Percentiles rank a stretch among this genome's conserved stretches.
Evolutionary conservation across 2,888 invertebrate species (phyloP).

Genomic region (Agrilus mali): DNA sequence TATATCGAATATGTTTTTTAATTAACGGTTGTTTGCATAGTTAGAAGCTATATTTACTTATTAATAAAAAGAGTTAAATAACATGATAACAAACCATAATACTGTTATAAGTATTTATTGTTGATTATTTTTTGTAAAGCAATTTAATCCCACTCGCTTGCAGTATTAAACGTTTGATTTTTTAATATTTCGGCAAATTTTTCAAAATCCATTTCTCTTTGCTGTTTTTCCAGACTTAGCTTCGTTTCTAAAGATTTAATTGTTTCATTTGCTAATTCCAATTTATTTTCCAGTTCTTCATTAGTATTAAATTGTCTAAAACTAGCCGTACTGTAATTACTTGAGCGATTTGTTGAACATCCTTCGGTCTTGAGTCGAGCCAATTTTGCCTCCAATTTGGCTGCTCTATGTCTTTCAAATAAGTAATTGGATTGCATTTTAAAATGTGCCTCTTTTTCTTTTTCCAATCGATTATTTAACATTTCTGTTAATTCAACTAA

Average conservation of each 20-base stretch:
- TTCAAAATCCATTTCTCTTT: conserved; percentile 48
- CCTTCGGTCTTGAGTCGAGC: conserved; percentile 43
- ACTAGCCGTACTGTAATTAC: conserved; percentile 6
- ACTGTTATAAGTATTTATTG: too few relatives aligned
- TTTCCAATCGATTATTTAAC: conserved; percentile 43
- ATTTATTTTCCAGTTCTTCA: conserved; percentile 23
- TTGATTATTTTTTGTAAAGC: too few relatives aligned
- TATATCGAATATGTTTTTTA: too few relatives aligned
- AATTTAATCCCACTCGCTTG: too few relatives aligned
- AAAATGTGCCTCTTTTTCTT: conserved; percentile 35
- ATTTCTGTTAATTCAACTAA: conserved; percentile 45
- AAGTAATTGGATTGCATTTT: conserved; percentile 28
- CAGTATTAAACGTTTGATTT: conserved; percentile 6
- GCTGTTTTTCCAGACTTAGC: conserved; percentile 48
- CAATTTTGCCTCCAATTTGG: conserved; percentile 42
- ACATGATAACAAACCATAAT: too few relatives aligned
- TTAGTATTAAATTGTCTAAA: conserved; percentile 3
- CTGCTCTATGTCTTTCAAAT: conserved; percentile 40
- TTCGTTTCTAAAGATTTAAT: conserved; percentile 50
- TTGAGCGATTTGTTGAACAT: conserved; percentile 31
- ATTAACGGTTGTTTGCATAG: too few relatives aligned
- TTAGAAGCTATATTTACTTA: too few relatives aligned
- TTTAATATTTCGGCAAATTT: conserved; percentile 28
- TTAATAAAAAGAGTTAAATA: too few relatives aligned
- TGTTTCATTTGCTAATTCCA: conserved; percentile 54